Conservation (phyloP, 92 coral and sea anemone genomes). For the Palythoa heliodiscus region DNA sequence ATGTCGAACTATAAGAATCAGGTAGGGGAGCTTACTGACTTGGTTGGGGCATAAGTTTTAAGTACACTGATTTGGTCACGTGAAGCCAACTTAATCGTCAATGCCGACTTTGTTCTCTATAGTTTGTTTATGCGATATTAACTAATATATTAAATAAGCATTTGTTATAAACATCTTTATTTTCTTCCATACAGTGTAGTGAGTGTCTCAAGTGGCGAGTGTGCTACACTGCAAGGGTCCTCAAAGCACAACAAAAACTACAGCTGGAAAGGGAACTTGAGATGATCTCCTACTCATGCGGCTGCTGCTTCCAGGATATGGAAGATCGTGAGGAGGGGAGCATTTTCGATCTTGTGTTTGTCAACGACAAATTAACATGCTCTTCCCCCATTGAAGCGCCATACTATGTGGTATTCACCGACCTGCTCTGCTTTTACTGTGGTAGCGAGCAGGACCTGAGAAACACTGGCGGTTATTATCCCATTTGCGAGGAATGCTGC, state of each 20-base stretch:
- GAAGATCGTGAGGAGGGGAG: constrained; percentile 15
- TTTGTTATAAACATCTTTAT: constrained; percentile 4
- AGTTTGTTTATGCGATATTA: neutral
- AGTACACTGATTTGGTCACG: neutral
- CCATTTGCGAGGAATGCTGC: no score
- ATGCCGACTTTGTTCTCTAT: constrained; percentile 6
- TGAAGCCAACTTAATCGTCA: neutral
- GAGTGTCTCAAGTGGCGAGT: constrained; percentile 58
- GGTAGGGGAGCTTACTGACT: constrained; percentile 4
- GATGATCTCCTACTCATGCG: constrained; percentile 45
- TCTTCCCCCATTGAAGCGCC: constrained; percentile 19
- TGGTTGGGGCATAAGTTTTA: constrained; percentile 5
- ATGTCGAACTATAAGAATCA: neutral
- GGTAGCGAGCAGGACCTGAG: no score
- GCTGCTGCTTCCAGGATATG: constrained; percentile 48
- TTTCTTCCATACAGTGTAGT: constrained; percentile 37
- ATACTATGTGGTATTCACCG: constrained; percentile 26
- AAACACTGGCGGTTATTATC: no score
- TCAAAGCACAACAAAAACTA: constrained; percentile 17
- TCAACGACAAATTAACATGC: neutral
- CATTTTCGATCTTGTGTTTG: constrained; percentile 4
- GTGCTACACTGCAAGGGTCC: constrained; percentile 34
- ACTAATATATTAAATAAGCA: constrained; percentile 8
- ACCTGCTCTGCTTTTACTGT: no score
- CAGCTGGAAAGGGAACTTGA: constrained; percentile 45